Evolutionary conservation across 2,113 vertebrate genomes (phyloP).

Genomic region (Forbesichthys agassizii): DNA sequence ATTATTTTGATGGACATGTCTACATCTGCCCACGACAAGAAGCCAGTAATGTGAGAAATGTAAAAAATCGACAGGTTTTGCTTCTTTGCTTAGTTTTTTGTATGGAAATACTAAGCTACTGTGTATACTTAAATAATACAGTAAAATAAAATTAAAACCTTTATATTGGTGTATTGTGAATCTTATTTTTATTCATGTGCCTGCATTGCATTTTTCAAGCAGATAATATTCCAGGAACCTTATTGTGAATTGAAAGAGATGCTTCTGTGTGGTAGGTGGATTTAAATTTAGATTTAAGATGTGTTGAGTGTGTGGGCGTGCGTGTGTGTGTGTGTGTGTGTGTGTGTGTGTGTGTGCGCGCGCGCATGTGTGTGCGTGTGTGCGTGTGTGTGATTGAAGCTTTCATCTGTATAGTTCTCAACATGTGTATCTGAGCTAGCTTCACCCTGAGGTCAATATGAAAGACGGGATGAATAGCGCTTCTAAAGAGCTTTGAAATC

Average conservation of each 20-base stretch:
- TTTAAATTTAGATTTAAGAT: constrained; percentile 41
- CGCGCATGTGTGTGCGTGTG: constrained; percentile 16
- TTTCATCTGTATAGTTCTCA: constrained; percentile 65
- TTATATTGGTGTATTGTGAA: neutral
- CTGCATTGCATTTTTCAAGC: neutral
- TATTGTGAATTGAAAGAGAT: constrained; percentile 12
- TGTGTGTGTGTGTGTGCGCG: constrained; percentile 16
- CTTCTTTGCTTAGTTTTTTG: neutral
- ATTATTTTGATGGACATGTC: constrained; percentile 37
- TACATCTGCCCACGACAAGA: constrained; percentile 19
- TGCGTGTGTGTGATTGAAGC: constrained; percentile 39
- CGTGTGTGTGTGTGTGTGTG: constrained; percentile 23
- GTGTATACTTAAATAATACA: too few relatives aligned
- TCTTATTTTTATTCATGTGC: too few relatives aligned
- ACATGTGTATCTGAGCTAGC: constrained; percentile 39
- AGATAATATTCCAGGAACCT: constrained; percentile 5
- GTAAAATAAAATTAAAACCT: too few relatives aligned
- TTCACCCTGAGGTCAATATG: constrained; percentile 73
- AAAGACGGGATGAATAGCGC: constrained; percentile 73
- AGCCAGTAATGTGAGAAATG: constrained; percentile 13
- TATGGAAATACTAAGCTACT: neutral
- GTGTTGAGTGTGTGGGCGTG: constrained; percentile 17
- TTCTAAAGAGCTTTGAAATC: constrained; percentile 64
- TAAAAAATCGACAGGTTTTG: constrained; percentile 12
- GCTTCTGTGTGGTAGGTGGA: constrained; percentile 21